phyloP scores from a whole-genome alignment of 2,113 vertebrate genomes.

The Gobiocypris rarus region DNA sequence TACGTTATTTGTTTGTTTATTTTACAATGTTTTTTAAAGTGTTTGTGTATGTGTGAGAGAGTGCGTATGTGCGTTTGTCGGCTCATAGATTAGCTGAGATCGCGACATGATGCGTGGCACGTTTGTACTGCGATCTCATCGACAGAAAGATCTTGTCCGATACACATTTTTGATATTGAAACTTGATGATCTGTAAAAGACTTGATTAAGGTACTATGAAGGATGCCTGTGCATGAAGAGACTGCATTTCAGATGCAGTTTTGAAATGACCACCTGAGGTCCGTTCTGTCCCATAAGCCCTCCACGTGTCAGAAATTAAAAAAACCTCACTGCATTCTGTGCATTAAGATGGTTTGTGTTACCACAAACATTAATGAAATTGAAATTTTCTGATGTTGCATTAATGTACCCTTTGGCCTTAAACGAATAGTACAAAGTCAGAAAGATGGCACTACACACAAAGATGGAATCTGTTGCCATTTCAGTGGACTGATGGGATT shows the following conservation, averaged over 20 bases:
- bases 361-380: constrained; percentile 35
- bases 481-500: constrained; percentile 11
- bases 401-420: constrained; percentile 66
- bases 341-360: constrained; percentile 43
- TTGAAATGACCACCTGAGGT: constrained; percentile 21
- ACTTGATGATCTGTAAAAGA: constrained; percentile 66
- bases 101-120: constrained; percentile 17
- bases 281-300: constrained; percentile 24
- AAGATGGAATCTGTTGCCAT: neutral
- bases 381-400: constrained; percentile 45
- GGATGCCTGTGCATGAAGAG: constrained; percentile 61
- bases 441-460: constrained; percentile 1
- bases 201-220: constrained; percentile 47
- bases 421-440: constrained; percentile 59
- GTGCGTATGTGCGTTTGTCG: neutral
- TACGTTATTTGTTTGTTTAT: constrained; percentile 27
- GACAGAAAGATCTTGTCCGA: neutral
- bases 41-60: neutral
- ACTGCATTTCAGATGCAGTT: neutral
- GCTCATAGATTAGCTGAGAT: constrained; percentile 19
- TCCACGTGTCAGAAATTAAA: constrained; percentile 38
- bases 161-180: constrained; percentile 38
- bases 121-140: constrained; percentile 30
- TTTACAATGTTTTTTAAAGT: constrained; percentile 44
- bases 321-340: constrained; percentile 36